Conservation (phyloP, 2,113 vertebrate genomes). For the Struthio camelus region DNA sequence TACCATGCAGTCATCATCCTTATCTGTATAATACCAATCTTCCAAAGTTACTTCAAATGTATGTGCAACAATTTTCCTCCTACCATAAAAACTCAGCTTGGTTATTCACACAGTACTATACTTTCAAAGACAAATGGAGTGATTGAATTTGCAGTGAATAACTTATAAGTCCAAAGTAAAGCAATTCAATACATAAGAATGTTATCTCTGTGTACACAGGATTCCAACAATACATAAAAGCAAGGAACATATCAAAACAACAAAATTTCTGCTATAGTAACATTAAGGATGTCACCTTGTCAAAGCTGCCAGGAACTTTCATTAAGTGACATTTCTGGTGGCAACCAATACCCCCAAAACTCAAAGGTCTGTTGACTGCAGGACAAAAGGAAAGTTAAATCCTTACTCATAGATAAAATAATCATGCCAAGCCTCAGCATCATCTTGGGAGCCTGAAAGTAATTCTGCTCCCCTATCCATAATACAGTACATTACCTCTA, state of each 20-base stretch:
- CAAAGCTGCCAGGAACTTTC: background rate
- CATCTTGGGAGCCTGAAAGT: background rate
- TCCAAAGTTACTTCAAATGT: slow-evolving; percentile 42
- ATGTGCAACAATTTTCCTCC: slow-evolving; percentile 7
- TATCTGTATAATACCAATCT: background rate
- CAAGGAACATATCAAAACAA: slow-evolving; percentile 7
- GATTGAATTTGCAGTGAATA: slow-evolving; percentile 56
- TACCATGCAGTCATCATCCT: background rate
- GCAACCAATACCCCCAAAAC: background rate
- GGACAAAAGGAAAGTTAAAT: background rate
- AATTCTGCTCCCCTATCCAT: background rate
- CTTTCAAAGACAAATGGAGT: slow-evolving; percentile 33
- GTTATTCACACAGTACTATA: slow-evolving; percentile 34
- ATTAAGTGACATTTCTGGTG: background rate
- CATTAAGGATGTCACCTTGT: background rate
- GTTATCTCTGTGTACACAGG: background rate
- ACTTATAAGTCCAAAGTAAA: slow-evolving; percentile 70
- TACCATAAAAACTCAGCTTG: background rate
- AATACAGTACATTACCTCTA: background rate
- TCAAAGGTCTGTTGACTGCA: background rate
- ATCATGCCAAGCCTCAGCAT: background rate
- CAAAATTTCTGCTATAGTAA: background rate
- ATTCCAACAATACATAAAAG: slow-evolving; percentile 20
- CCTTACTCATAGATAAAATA: background rate
- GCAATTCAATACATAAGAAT: background rate